These are phyloP conservation scores for Callinectes sapidus DNA, from an alignment of 2,888 invertebrate species.

Conservation along the genomic window DNA sequence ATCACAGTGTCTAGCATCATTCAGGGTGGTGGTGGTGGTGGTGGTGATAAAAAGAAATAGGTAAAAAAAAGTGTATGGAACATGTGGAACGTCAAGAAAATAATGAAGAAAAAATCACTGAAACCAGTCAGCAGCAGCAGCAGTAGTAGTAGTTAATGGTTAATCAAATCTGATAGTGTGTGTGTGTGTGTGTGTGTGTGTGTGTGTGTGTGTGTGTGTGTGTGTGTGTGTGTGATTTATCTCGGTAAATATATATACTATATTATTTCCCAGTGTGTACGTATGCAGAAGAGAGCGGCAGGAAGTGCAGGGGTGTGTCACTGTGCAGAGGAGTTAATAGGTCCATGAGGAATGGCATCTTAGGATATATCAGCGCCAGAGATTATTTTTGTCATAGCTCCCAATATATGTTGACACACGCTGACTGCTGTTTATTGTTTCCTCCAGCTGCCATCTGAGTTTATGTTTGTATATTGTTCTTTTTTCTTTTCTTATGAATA, in stretches of 20 bases:
- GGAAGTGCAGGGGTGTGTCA: background rate
- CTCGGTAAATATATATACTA: background rate
- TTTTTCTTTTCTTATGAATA: background rate
- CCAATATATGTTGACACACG: constrained; percentile 8
- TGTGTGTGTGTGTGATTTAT: constrained; percentile 3
- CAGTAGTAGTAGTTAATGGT: constrained; percentile 16
- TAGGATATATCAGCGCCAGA: background rate
- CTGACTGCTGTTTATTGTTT: background rate
- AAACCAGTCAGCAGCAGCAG: background rate
- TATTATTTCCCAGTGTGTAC: background rate
- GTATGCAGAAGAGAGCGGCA: background rate
- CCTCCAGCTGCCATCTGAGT: background rate
- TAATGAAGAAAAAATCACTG: background rate
- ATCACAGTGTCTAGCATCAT: background rate
- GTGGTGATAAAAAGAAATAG: background rate
- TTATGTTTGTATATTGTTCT: background rate
- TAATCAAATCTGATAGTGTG: background rate
- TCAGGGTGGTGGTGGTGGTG: background rate
- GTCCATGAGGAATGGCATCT: background rate
- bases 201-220: constrained; percentile 26
- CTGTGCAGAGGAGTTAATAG: background rate
- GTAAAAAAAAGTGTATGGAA: background rate
- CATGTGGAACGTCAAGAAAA: background rate
- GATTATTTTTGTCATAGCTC: constrained; percentile 13
- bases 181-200: constrained; percentile 29